Base-by-base conservation (phyloP, 2,888 invertebrate genomes). In the Drosophila acutilabella region DNA sequence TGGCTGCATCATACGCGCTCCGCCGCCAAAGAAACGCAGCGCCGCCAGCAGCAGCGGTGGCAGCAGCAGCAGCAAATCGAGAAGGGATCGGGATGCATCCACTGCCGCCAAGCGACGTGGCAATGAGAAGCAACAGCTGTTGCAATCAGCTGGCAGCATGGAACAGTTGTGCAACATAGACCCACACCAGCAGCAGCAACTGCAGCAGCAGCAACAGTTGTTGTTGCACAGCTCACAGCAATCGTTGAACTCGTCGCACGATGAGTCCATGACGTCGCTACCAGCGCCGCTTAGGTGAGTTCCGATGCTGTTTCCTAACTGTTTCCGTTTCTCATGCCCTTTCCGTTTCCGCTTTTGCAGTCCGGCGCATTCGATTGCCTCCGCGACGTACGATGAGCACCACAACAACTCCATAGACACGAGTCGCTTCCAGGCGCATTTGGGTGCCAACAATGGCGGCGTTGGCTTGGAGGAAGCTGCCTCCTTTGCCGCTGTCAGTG, bases 1-100 rank as follows among this genome's bases (percentile, higher is more conserved):
- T 14, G 96, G 96, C 76, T 98, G 98, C 93, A 94, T 96, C 75
- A 94, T 96, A 30, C 97, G 97, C 86, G 97, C 97, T 81, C 97
- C 97, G 71, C 94, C 95, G 50, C 95, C 95, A 89, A 95, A 95
- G 89, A 95, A 95, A 74, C 93, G 95, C 36, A 94, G 83, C 38
- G 70, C 82, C 0, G 80, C 84, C 26, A 83, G 75, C 48, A 79
- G 79, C 45, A 50, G 74, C 3, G 56, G 61, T n/a, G 47, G 69
- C 20, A 58, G 94, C 83, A 93, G 94, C 72, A 94, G 93, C 87
- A 94, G 94, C 87, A 95, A 95, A 74, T 91, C 92, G 78, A 93
- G 90, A 88, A 94, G 93, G 45, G 90, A 90, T 67, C 83, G 89
- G 42, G 89, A 89, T 20, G 66, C 89, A 38, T 84, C 87, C 36